Base-by-base conservation (phyloP, 2,888 invertebrate species). In the Polydrusus cervinus region DNA sequence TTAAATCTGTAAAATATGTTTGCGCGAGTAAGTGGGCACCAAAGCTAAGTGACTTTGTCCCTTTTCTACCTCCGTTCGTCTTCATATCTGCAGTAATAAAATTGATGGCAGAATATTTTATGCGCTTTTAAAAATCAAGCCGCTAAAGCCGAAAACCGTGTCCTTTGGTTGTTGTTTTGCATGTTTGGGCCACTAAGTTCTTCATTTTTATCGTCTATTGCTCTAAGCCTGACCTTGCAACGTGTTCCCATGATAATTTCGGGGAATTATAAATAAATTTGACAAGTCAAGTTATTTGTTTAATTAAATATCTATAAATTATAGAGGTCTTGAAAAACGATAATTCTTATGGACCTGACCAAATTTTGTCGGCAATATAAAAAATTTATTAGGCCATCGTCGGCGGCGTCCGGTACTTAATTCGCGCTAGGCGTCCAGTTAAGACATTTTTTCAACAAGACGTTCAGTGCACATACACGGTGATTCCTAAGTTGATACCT, bases 91-190 rank as follows among this genome's bases (percentile, higher is more conserved):
- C 68, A 51, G 74, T 71, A 77, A 77, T 74, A 77, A 77, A 77
- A 77, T 74, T 77, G 77, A 77, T 77, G 77, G 77, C 68, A 51
- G 71, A 74, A 74, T 74, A 77, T 77, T 77, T 77, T 74, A 77
- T 77, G 74, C 71, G 69, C 77, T 71, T 74, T 76, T 73, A 76
- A 76, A 76, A 76, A 76, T 76, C 76, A 74, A n/a, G 74, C 76
- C 76, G 76, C 76, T 76, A 76, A 76, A 76, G 73, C 70, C 71
- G 73, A 76, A 76, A 76, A 76, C 76, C 76, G 76, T 76, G 76
- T 76, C 74, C 55, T 70, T 14, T 65, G 66, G 40, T 76, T 67
- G 70, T 76, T 70, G 74, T 76, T 76, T 76, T 76, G 70, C 76
- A 51, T 73, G 69, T 76, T 76, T 76, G 38, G 76, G 66, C 76